Base-by-base conservation (phyloP, 2,888 invertebrate species). In the Glaucopsyche alexis region DNA sequence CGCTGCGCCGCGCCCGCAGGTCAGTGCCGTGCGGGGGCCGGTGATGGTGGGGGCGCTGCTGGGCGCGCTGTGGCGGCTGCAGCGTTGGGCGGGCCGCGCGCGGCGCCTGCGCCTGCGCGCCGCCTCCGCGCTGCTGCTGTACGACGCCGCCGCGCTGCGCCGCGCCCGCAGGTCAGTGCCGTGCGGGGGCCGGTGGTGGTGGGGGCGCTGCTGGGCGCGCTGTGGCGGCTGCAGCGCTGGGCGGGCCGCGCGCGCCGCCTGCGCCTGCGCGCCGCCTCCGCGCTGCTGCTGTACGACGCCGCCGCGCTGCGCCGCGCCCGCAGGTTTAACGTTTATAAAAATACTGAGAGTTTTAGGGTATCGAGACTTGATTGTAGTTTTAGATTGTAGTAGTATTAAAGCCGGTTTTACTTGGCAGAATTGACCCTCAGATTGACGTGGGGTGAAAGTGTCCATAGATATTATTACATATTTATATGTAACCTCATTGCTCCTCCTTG, bases 251-350 rank as follows among this genome's bases (percentile, higher is more conserved):
- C 97, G 88, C 87, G 95, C 97, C 84, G 93, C 45, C 89, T 96
- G 73, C 93, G 95, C 19, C 95, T 99, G 79, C 97, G 96, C 85
- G 95, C 97, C 70, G 96, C 98, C 75, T 99, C 99, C 0, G 87
- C 99, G 75, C 93, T 99, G 78, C 94, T 99, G 75, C 95, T 96
- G 6, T 99, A 99, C 86, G 99, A 99, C 87, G 96, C 97, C 0
- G 88, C 94, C 76, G 84, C 93, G 60, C 87, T 96, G 72, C 83
- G 94, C 55, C 73, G 67, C 65, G 72, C 77, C 72, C 38, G 14
- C 72, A 16, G 47, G 47, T 47, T n/a, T n/a, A n/a, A n/a, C n/a
- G n/a, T n/a, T n/a, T n/a, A n/a, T n/a, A n/a, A n/a, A n/a, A n/a
- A n/a, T n/a, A n/a, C n/a, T n/a, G n/a, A n/a, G n/a, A n/a, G n/a